Evolutionary conservation across 2,888 invertebrate species (phyloP).

Genomic region (Aplocera efformata): DNA sequence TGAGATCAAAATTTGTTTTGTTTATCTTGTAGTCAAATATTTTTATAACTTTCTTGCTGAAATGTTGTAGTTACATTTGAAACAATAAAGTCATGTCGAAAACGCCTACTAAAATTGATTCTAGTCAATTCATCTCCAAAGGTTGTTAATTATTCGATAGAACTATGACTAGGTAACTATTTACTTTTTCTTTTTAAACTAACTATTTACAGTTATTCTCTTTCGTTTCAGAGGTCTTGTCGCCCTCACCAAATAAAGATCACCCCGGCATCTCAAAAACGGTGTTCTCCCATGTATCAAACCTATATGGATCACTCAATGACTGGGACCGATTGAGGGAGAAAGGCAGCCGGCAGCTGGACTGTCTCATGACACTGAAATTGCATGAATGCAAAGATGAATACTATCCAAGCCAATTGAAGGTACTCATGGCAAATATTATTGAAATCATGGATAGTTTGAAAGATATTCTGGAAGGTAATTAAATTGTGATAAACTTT

Average conservation of each 20-base stretch:
- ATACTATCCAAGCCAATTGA: conserved; percentile 58
- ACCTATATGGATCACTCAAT: conserved; percentile 48
- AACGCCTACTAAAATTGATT: conserved; percentile 43
- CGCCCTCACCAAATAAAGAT: conserved; percentile 60
- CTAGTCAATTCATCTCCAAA: conserved; percentile 42
- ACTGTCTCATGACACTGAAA: conserved; percentile 50
- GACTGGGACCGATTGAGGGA: conserved; percentile 58
- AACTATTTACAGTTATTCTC: too few species aligned
- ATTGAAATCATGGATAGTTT: conserved; percentile 47
- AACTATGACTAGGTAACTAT: too few species aligned
- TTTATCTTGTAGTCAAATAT: too few species aligned
- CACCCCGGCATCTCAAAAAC: conserved; percentile 59
- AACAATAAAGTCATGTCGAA: conserved; percentile 41
- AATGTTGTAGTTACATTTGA: not conserved
- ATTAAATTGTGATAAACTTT: conserved; percentile 2
- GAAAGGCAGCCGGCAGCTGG: conserved; percentile 55
- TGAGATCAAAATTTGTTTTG: too few species aligned
- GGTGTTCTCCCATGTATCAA: conserved; percentile 59
- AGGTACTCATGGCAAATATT: conserved; percentile 48
- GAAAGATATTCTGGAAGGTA: conserved; percentile 55
- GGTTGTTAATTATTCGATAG: conserved; percentile 44
- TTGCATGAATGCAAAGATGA: conserved; percentile 56
- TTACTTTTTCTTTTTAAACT: too few species aligned
- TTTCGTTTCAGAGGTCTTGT: conserved; percentile 53
- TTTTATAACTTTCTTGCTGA: too few species aligned